Base-by-base conservation (phyloP, 2,888 invertebrate species). In the Polyommatus iphigenia region DNA sequence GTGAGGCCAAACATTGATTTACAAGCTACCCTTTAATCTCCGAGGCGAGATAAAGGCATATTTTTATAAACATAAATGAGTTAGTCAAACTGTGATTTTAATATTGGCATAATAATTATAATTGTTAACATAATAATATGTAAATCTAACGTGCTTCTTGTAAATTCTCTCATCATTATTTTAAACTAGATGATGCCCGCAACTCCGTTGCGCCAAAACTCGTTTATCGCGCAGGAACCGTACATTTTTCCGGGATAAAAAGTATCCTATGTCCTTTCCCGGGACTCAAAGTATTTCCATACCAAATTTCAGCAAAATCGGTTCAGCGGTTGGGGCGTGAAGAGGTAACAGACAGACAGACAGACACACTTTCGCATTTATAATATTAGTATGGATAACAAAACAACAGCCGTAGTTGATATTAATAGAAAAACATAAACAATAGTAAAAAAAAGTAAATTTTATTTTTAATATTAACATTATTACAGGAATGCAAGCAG, bases 41-140 rank as follows among this genome's bases (percentile, higher is more conserved):
- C 15, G 0, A 15, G 29, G 18, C 50, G 18, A 75, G 54, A 75
- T 54, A 75, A 54, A 29, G 13, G 13, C 15, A 75, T 75, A 29
- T 75, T 75, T 75, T 75, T 75, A 54, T 75, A 75, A 24, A 54
- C 24, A 75, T 54, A 54, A 24, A 75, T 24, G 75, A 75, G 50
- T 41, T 75, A 75, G 75, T 54, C 29, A 50, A 75, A 54, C 75
- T 75, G 75, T 75, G 75, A 75, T 75, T 75, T 29, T 50, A 29
- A 15, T 75, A 75, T 75, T 75, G 75, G 75, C 75, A 75, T 67
- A 67, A 29, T 62, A 62, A 67, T 62, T 13, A 67, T 67, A 20
- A 67, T 15, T 67, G 67, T 75, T 75, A 54, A 46, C 29, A 29
- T 75, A 18, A 29, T 15, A 75, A 3, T 46, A 73, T 50, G 15